A percentile compares a stretch with the other conserved stretches of the same genome.
These are phyloP conservation scores for Platichthys stellatus DNA, from an alignment of 2,113 vertebrate species.

Conservation along the genomic window DNA sequence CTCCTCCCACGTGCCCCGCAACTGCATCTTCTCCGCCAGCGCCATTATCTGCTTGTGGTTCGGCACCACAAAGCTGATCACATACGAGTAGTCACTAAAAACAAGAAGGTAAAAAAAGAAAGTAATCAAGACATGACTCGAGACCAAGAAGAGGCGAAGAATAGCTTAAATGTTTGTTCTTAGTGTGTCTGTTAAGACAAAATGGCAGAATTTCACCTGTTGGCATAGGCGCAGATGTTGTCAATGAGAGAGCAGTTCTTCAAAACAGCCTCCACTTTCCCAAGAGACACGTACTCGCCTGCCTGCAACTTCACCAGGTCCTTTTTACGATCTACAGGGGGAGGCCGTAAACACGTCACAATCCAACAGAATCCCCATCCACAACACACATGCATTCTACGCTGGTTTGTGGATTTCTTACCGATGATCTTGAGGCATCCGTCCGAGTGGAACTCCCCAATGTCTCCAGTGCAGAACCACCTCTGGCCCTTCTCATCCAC, in stretches of 20 bases:
- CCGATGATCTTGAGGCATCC: conserved; percentile 98
- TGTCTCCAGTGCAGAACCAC: conserved; percentile 97
- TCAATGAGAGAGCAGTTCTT: conserved; percentile 95
- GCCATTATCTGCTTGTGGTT: conserved; percentile 93
- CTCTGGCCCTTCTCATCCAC: conserved; percentile 90
- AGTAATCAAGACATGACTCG: not conserved
- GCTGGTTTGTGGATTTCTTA: conserved; percentile 66
- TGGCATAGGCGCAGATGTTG: conserved; percentile 98
- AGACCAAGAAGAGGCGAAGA: too few species aligned
- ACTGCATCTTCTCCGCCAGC: conserved; percentile 86
- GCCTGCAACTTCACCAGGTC: conserved; percentile 98
- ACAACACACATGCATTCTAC: not conserved
- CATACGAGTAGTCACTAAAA: conserved; percentile 93
- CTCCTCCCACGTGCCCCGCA: conserved; percentile 90
- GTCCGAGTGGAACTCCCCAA: conserved; percentile 93
- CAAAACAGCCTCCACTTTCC: conserved; percentile 95
- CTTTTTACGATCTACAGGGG: conserved; percentile 91
- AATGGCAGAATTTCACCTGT: conserved; percentile 84
- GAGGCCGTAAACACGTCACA: not conserved
- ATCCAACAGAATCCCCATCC: not conserved
- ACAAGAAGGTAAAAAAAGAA: not conserved
- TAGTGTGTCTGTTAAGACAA: too few species aligned
- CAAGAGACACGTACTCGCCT: conserved; percentile 96
- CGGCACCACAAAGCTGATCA: conserved; percentile 97
- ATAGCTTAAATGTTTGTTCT: too few species aligned